These are phyloP conservation scores for Probaryconus sp. DNA, from an alignment of 1,140 invertebrate species.

Conservation along the genomic window DNA sequence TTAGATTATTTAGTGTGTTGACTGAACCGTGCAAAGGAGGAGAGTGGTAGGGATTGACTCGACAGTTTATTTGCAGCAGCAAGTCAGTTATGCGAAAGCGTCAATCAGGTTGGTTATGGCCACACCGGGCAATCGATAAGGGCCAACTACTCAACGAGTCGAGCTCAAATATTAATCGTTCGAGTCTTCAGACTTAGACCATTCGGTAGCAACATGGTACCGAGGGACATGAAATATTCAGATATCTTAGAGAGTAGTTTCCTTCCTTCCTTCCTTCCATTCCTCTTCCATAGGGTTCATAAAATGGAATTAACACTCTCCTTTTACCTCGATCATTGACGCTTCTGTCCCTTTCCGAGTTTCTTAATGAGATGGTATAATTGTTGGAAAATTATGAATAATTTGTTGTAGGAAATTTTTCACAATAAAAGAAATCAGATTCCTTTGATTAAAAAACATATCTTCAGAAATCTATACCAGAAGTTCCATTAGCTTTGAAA, in stretches of 20 bases:
- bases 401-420: too few species aligned
- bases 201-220: slow-evolving; percentile 9
- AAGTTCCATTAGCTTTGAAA: too few species aligned
- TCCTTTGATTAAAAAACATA: too few species aligned
- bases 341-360: slow-evolving; percentile 33
- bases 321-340: slow-evolving; percentile 53
- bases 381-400: too few species aligned
- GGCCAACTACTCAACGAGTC: slow-evolving; percentile 9
- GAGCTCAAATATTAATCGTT: slow-evolving; percentile 68
- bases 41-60: too few species aligned
- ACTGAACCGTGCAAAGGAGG: too few species aligned
- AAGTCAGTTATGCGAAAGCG: slow-evolving; percentile 4
- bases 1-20: too few species aligned
- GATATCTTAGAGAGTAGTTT: slow-evolving; percentile 71
- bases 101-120: slow-evolving; percentile 50
- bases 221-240: slow-evolving; percentile 72
- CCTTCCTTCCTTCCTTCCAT: too few species aligned
- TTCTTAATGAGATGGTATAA: neutral
- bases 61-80: too few species aligned
- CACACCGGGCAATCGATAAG: slow-evolving; percentile 62
- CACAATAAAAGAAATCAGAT: too few species aligned
- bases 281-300: too few species aligned
- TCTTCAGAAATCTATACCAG: too few species aligned
- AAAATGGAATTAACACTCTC: slow-evolving; percentile 73
- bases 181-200: slow-evolving; percentile 60